These are phyloP conservation scores for Campopleginae sp. DNA, from an alignment of 2,888 invertebrate species.

Conservation along the genomic window DNA sequence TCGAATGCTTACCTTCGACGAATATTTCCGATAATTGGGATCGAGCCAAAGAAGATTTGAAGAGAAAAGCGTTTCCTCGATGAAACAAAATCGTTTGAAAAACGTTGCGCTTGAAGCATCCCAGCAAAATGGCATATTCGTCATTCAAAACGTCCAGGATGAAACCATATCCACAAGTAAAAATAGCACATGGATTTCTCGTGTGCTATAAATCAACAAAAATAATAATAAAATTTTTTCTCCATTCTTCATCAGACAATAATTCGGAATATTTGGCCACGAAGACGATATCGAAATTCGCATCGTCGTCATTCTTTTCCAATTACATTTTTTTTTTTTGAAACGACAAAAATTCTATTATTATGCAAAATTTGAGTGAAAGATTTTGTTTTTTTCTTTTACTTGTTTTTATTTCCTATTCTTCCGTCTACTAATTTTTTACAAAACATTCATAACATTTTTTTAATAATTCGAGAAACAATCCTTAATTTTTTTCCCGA, in stretches of 20 bases:
- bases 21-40: slow-evolving; percentile 66
- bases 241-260: background rate
- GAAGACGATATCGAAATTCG: background rate
- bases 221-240: background rate
- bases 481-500: no score
- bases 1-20: slow-evolving; percentile 64
- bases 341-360: no score
- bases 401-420: no score
- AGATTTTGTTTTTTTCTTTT: no score
- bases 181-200: slow-evolving; percentile 70
- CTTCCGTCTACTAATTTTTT: no score
- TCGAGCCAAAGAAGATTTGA: slow-evolving; percentile 55
- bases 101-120: slow-evolving; percentile 71
- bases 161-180: slow-evolving; percentile 72
- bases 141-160: slow-evolving; percentile 72
- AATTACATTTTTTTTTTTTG: no score
- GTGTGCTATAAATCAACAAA: slow-evolving; percentile 70
- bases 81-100: slow-evolving; percentile 76
- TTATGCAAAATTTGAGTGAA: no score
- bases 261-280: background rate
- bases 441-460: no score
- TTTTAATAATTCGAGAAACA: no score
- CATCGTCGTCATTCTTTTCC: no score
- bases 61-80: slow-evolving; percentile 71
- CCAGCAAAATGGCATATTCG: slow-evolving; percentile 75